Evolutionary conservation across 2,113 vertebrate species (phyloP).

Genomic region (Dryoscopus gambensis): DNA sequence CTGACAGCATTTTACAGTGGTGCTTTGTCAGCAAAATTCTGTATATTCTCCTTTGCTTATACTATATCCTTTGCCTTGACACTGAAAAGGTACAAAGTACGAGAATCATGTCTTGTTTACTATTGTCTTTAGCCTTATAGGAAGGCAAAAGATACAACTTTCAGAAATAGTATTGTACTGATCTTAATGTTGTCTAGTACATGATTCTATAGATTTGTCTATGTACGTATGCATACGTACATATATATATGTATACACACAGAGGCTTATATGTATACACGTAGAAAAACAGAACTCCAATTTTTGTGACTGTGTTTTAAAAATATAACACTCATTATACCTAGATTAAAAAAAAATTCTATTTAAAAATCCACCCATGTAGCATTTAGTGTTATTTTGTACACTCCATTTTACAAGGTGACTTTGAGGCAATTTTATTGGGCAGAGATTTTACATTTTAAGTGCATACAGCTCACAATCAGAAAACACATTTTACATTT

Average conservation of each 20-base stretch:
- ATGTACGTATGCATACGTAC: no score
- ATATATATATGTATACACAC: background rate
- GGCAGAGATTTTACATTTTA: constrained; percentile 34
- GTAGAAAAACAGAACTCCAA: background rate
- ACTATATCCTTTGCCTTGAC: background rate
- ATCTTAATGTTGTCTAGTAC: background rate
- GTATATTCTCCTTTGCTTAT: background rate
- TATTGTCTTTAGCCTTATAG: background rate
- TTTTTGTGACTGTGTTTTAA: background rate
- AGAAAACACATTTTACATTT: constrained; percentile 34
- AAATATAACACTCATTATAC: background rate
- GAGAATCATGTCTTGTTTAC: background rate
- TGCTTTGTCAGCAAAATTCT: background rate
- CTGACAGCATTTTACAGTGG: background rate
- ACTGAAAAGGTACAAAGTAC: background rate
- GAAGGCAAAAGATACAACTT: background rate
- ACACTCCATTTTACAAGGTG: background rate
- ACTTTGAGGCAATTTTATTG: constrained; percentile 51
- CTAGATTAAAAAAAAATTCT: background rate
- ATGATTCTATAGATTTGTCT: background rate
- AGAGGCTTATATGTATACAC: background rate
- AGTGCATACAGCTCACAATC: background rate
- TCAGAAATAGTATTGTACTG: background rate
- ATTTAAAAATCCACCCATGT: background rate
- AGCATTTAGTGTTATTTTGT: background rate